Percentiles rank a stretch among this genome's conserved stretches.
phyloP scores from a whole-genome alignment of 1,140 invertebrate genomes.

The Probaryconus sp. region DNA sequence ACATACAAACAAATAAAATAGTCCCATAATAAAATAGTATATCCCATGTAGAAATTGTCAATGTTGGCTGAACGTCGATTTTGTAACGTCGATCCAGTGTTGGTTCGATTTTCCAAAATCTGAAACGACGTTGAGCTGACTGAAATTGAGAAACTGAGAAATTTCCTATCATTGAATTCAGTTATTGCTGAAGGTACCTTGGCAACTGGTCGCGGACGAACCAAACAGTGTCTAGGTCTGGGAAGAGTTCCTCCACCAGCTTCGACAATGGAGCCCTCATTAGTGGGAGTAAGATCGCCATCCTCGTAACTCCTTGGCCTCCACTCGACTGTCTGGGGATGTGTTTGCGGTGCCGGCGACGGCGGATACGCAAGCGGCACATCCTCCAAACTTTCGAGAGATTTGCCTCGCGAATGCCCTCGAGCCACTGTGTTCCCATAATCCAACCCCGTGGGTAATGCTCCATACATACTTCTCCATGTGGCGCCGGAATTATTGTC shows the following conservation, averaged over 20 bases:
- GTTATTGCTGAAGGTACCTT: constrained; percentile 86
- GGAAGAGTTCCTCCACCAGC: constrained; percentile 90
- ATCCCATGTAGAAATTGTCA: too few relatives aligned
- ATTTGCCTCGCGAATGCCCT: constrained; percentile 82
- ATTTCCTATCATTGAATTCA: too few relatives aligned
- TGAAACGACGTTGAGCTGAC: too few relatives aligned
- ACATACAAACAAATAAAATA: too few relatives aligned
- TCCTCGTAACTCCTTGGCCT: constrained; percentile 90
- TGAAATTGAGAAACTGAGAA: neutral
- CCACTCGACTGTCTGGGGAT: constrained; percentile 79
- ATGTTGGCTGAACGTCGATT: too few relatives aligned
- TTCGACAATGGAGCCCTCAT: constrained; percentile 82
- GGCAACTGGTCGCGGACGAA: constrained; percentile 90
- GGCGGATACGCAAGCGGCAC: constrained; percentile 75
- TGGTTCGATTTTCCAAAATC: too few relatives aligned
- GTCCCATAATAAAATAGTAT: too few relatives aligned
- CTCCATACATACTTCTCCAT: constrained; percentile 76
- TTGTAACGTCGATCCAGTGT: too few relatives aligned
- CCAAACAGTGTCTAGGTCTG: constrained; percentile 86
- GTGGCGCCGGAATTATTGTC: constrained; percentile 61
- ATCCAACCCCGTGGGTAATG: constrained; percentile 68
- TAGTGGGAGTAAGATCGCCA: constrained; percentile 92
- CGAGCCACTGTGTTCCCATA: constrained; percentile 64
- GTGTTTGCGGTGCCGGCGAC: constrained; percentile 70
- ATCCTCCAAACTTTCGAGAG: constrained; percentile 87